Conservation (phyloP, 2,888 invertebrate genomes). For the Caenorhabditis afra region DNA sequence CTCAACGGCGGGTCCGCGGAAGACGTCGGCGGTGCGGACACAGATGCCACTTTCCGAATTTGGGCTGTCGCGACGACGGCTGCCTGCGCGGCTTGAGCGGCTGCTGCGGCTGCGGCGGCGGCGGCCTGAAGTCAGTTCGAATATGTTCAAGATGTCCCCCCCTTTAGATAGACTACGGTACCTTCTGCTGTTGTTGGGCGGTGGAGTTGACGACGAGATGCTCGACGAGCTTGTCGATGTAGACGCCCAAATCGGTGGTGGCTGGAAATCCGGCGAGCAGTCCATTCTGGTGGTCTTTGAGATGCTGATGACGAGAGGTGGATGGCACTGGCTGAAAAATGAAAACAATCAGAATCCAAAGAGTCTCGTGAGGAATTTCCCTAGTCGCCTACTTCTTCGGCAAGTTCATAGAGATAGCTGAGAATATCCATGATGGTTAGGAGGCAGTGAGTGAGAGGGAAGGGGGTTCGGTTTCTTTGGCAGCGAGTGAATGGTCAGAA, state of each 20-base stretch:
- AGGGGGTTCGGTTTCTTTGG: background rate
- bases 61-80: constrained; percentile 45
- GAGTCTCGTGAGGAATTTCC: no score
- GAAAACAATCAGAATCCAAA: no score
- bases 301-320: constrained; percentile 47
- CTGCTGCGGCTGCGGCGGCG: constrained; percentile 43
- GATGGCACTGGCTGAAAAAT: constrained; percentile 68
- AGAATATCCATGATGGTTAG: constrained; percentile 50
- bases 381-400: constrained; percentile 16
- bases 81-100: constrained; percentile 54
- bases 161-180: background rate
- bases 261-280: constrained; percentile 14
- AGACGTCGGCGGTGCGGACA: constrained; percentile 26
- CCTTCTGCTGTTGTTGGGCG: constrained; percentile 52
- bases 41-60: constrained; percentile 27
- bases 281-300: constrained; percentile 18
- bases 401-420: constrained; percentile 48
- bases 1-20: constrained; percentile 62
- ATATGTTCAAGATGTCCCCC: background rate
- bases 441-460: no score
- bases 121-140: constrained; percentile 20
- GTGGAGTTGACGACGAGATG: constrained; percentile 68
- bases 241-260: constrained; percentile 63
- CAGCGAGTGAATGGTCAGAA: background rate
- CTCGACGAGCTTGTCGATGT: constrained; percentile 73